Base-by-base conservation (phyloP, 2,797 vertebrate genomes). In the Melanotaenia trifasciata region DNA sequence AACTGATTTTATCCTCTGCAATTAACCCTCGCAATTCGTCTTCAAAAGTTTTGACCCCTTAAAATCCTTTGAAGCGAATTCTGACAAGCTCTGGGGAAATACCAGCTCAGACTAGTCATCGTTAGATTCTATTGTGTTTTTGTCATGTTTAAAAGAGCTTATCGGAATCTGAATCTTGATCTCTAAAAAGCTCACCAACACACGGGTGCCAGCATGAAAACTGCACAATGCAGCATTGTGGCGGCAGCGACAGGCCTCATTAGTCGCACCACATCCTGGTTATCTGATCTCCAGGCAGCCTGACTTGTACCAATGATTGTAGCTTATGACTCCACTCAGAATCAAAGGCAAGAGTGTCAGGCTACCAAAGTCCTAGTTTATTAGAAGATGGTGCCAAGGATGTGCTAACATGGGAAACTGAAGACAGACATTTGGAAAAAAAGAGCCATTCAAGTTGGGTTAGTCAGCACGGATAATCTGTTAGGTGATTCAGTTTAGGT, bases 211-310 rank as follows among this genome's bases (percentile, higher is more conserved):
- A 69, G 68, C 79, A 82, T 67, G 64, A 50, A 43, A 77, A n/a
- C 64, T 3, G 61, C 76, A 89, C 86, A 89, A 88, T 85, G 83
- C 71, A 0, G 50, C 69, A 86, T 88, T 92, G 84, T 89, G 73
- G 43, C 63, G 54, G 59, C 80, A 79, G 76, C 35, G 79, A 85
- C 90, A 76, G 84, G 84, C 86, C 80, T 91, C 90, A 88, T 92
- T 92, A 90, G 80, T 61, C 47, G 71, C 69, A 72, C 82, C 81
- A 80, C 83, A 86, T 86, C 85, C 82, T 80, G 70, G 90, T 85
- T 89, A 92, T 88, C 81, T 87, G 89, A 93, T 90, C 89, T 71
- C 53, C 59, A 28, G 5, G 69, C 64, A 74, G 74, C 47, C 71
- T 75, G 75, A 84, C 80, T 89, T 58, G 72, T 76, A 78, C 79